phyloP scores from a whole-genome alignment of 2,888 invertebrate genomes.

The Vanessa cardui region DNA sequence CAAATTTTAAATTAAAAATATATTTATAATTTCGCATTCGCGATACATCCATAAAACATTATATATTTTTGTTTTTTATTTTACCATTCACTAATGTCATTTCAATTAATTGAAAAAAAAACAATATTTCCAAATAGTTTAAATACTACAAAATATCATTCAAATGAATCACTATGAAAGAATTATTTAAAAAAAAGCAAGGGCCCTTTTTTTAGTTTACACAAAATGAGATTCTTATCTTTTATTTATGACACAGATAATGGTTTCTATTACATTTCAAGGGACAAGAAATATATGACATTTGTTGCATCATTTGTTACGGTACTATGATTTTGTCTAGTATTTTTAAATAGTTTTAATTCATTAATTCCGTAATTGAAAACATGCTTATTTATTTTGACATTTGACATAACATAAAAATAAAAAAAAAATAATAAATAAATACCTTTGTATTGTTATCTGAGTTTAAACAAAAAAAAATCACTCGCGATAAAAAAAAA shows the following conservation, averaged over 20 bases:
- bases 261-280: background rate
- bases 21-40: too few relatives aligned
- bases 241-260: background rate
- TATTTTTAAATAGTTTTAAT: background rate
- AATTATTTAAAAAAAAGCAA: background rate
- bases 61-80: too few relatives aligned
- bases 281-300: background rate
- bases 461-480: background rate
- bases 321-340: background rate
- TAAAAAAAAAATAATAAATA: background rate
- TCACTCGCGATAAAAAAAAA: slow-evolving; percentile 11
- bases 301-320: slow-evolving; percentile 5
- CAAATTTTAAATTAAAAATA: too few relatives aligned
- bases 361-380: background rate
- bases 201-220: background rate
- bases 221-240: background rate
- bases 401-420: background rate
- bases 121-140: too few relatives aligned
- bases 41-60: too few relatives aligned
- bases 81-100: too few relatives aligned
- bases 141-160: background rate
- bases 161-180: background rate
- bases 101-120: too few relatives aligned
- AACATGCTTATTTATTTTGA: background rate
- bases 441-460: background rate